Evolutionary conservation across 2,797 vertebrate genomes (phyloP).

Genomic region (Linurgus olivaceus): DNA sequence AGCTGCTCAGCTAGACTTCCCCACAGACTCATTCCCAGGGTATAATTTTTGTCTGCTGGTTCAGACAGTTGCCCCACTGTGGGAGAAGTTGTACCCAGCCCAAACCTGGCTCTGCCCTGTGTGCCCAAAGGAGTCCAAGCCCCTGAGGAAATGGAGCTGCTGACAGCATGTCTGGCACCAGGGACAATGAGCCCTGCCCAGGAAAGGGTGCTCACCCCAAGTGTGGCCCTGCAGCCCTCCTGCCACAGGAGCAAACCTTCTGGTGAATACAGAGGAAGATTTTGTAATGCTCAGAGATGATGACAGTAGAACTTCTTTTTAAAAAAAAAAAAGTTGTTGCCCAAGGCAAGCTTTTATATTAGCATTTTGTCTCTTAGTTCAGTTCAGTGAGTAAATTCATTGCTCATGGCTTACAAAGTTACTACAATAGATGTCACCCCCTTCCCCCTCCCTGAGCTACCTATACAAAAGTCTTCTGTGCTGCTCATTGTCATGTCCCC

Average conservation of each 20-base stretch:
- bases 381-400: slow-evolving; percentile 15
- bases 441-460: neutral
- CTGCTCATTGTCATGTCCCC: neutral
- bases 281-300: neutral
- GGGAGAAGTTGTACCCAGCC: neutral
- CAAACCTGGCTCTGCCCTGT: neutral
- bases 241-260: neutral
- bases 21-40: neutral
- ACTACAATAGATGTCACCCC: neutral
- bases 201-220: neutral
- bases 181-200: neutral
- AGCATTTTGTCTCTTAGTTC: neutral
- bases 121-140: neutral
- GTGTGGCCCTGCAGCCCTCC: neutral
- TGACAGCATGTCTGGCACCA: accelerated
- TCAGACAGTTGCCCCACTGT: neutral
- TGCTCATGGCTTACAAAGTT: neutral
- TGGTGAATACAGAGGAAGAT: neutral
- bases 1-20: neutral
- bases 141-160: neutral
- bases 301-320: neutral
- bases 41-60: neutral
- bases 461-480: neutral
- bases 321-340: neutral
- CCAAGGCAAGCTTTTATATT: slow-evolving; percentile 31